Evolutionary conservation across 2,888 invertebrate species (phyloP).

Genomic region (Limenitis camilla): DNA sequence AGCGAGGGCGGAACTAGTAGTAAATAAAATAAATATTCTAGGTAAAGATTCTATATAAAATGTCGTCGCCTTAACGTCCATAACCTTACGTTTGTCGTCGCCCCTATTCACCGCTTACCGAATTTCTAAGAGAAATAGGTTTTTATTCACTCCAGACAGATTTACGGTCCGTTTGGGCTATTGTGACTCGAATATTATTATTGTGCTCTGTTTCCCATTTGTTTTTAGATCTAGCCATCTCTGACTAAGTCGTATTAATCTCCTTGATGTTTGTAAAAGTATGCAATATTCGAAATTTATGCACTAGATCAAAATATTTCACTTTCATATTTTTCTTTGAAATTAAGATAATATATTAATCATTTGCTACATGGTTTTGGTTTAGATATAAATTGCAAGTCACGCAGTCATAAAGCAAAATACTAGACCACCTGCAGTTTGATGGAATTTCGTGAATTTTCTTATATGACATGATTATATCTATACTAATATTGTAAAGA

Average conservation of each 20-base stretch:
- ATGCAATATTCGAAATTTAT: no score
- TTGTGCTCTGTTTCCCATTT: constrained; percentile 44
- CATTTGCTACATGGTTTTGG: no score
- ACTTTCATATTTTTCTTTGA: no score
- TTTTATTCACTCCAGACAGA: constrained; percentile 55
- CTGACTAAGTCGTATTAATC: background rate
- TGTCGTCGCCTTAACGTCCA: constrained; percentile 34
- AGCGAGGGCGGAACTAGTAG: background rate
- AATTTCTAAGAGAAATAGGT: constrained; percentile 43
- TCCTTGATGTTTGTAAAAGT: background rate
- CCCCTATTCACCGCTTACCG: constrained; percentile 38
- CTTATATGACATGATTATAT: no score
- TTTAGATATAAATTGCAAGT: no score
- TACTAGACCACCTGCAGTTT: no score
- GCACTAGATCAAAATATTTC: no score
- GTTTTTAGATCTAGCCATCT: constrained; percentile 26
- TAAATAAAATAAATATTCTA: constrained; percentile 8
- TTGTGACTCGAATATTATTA: constrained; percentile 53
- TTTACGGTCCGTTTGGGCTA: constrained; percentile 46
- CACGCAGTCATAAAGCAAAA: no score
- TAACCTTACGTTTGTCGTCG: constrained; percentile 48
- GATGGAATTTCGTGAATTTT: no score
- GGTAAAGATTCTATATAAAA: constrained; percentile 11
- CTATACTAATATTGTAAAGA: no score
- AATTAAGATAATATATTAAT: no score